Percentiles rank a stretch among this genome's conserved stretches.
Conservation (phyloP, 2,888 invertebrate species). For the Dysmachus trigonus region DNA sequence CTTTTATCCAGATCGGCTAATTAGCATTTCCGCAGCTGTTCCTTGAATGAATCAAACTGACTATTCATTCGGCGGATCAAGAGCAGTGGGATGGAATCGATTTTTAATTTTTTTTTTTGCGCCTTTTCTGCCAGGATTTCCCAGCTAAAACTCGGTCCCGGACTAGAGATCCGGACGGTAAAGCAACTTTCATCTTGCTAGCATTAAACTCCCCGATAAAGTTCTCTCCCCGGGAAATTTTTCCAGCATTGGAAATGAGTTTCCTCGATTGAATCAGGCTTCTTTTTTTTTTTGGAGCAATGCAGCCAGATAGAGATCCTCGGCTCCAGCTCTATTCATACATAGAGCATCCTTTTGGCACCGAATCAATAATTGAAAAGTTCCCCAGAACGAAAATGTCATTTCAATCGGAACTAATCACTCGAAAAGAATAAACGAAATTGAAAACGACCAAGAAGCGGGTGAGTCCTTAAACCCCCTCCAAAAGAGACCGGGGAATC, state of each 20-base stretch:
- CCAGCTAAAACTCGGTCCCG: not conserved
- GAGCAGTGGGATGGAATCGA: not conserved
- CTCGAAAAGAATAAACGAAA: conserved; percentile 3
- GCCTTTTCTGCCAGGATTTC: not conserved
- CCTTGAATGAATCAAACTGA: conserved; percentile 21
- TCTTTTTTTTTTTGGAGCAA: not conserved
- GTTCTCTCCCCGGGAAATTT: conserved; percentile 8
- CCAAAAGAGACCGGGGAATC: not conserved
- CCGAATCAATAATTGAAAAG: conserved; percentile 5
- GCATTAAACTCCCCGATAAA: conserved; percentile 3
- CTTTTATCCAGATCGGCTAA: conserved; percentile 19
- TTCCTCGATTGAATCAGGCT: conserved; percentile 9
- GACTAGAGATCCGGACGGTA: not conserved
- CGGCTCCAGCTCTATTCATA: not conserved
- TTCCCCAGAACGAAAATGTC: not conserved
- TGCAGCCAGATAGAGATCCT: not conserved
- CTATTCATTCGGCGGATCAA: conserved; percentile 13
- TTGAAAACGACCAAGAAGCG: not conserved
- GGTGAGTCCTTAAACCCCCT: not conserved
- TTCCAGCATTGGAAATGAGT: conserved; percentile 7
- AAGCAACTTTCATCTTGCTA: not conserved
- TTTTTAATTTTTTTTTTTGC: not conserved
- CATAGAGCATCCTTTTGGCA: not conserved
- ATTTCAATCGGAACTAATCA: conserved; percentile 1
- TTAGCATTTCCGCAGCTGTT: conserved; percentile 26